Base-by-base conservation (phyloP, 2,888 invertebrate genomes). In the Myathropa florea region DNA sequence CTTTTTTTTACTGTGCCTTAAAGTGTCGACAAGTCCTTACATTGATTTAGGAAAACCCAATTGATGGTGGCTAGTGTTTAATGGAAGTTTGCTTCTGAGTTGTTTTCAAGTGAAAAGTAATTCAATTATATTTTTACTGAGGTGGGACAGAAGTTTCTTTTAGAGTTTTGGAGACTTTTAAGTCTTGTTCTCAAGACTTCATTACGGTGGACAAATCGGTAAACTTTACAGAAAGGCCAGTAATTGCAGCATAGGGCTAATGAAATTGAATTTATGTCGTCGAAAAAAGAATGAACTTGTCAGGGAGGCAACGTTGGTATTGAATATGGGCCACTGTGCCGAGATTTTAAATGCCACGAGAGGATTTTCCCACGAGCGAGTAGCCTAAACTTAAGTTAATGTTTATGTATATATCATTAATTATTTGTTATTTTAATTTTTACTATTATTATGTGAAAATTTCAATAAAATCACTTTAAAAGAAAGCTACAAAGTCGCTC, bases 41-140 rank as follows among this genome's bases (percentile, higher is more conserved):
- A 57, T 14, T 55, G 67, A 67, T 67, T 67, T 53, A 55, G 67
- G 67, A 55, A 55, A 23, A 28, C 4, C 24, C 53, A 67, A 67
- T 28, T 55, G 23, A 57, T 57, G 24, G 24, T 57, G 57, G 57
- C 57, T 24, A 26, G 23, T 53, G 4, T 63, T 72, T 61, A 53
- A 53, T 67, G 67, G 30, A 21, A 33, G 33, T 21, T 64, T 36
- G 9, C 3, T 61, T 12, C 39, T 53, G 53, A 24, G 4, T 64
- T 36, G 18, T 57, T 64, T 57, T 36, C 14, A 36, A 57, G 57
- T 24, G 24, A 36, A 64, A 57, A 39, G 57, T 75, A 57, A 65
- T 64, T 36, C 26, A 65, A 75, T 75, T 75, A 64, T 7, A 18
- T 57, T 57, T 57, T 57, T 57, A 23, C 21, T 21, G 55, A 24